Percentiles rank a stretch among this genome's conserved stretches.
Conservation (phyloP, 2,797 vertebrate genomes). For the Etheostoma perlongum region DNA sequence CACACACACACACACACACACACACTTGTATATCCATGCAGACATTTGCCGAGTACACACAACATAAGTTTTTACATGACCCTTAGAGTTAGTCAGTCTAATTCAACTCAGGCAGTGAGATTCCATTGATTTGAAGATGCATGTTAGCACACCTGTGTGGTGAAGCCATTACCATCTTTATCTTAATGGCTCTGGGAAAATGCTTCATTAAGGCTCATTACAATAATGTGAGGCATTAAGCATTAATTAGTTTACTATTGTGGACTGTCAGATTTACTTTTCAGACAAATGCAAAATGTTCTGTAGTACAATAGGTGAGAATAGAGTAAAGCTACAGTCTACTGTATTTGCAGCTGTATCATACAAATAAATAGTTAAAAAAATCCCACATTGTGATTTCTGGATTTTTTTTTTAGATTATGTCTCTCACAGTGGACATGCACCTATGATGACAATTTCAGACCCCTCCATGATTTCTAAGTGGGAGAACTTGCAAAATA, state of each 20-base stretch:
- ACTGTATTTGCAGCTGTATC: too few species aligned
- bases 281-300: conserved; percentile 52
- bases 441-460: too few species aligned
- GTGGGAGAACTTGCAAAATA: too few species aligned
- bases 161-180: conserved; percentile 79
- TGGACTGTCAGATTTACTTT: conserved; percentile 61
- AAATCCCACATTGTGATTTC: too few species aligned
- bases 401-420: too few species aligned
- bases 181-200: conserved; percentile 80
- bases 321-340: not conserved
- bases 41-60: conserved; percentile 52
- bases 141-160: conserved; percentile 80
- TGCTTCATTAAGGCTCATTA: conserved; percentile 83
- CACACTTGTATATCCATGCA: not conserved
- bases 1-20: conserved; percentile 11
- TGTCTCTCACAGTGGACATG: too few species aligned
- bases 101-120: conserved; percentile 80
- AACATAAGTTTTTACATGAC: conserved; percentile 66
- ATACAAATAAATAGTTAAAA: too few species aligned
- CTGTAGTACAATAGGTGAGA: conserved; percentile 1
- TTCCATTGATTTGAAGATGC: conserved; percentile 82
- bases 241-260: conserved; percentile 75
- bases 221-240: conserved; percentile 75
- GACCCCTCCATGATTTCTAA: too few species aligned
- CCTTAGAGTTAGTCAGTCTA: conserved; percentile 74